Base-by-base conservation (phyloP, 1,140 invertebrate species). In the Drosophila pseudoananassae region DNA sequence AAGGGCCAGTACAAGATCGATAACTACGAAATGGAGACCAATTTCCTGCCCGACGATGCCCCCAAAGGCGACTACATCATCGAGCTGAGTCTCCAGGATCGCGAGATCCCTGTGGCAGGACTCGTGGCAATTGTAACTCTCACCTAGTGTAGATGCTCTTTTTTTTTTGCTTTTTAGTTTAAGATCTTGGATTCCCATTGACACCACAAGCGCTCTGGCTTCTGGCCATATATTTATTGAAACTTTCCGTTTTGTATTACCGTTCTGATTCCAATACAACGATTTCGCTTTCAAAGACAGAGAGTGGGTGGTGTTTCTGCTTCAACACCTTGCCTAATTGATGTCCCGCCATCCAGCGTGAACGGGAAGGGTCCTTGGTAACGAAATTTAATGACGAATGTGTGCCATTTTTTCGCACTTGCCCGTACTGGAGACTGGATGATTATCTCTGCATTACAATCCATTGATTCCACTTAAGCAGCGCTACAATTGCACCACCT, bases 391-490 rank as follows among this genome's bases (percentile, higher is more conserved):
- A 70, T 70, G 50, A 69, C 40, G 50, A 70, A 36, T 29, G n/a
- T 25, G 14, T n/a, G 29, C 8, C 9, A n/a, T 20, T 20, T 33
- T 55, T 33, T 9, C 20, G 15, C 27, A 20, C 8, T 29, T 25
- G 49, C 25, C 38, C 23, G 20, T 38, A 20, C 65, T 81, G 70
- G 75, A 87, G 88, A 76, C 20, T 20, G 20, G 20, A 20, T 88
- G 83, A 87, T 87, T 88, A 87, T 87, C 83, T 87, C 71, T 76
- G 76, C 71, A 88, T 87, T 88, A 87, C 83, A 88, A 88, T 88
- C 83, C 83, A 87, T 87, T 87, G 83, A 87, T 87, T 88, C 78
- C 83, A 87, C 83, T 87, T 87, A 88, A 88, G 83, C 84, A 87
- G 78, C 83, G 69, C 80, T 85, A 66, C 72, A 79, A 73, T 80